Evolutionary conservation across 2,888 invertebrate genomes (phyloP), one percentile per base, ranked within the genome.

Genomic region (Noctua fimbriata): DNA sequence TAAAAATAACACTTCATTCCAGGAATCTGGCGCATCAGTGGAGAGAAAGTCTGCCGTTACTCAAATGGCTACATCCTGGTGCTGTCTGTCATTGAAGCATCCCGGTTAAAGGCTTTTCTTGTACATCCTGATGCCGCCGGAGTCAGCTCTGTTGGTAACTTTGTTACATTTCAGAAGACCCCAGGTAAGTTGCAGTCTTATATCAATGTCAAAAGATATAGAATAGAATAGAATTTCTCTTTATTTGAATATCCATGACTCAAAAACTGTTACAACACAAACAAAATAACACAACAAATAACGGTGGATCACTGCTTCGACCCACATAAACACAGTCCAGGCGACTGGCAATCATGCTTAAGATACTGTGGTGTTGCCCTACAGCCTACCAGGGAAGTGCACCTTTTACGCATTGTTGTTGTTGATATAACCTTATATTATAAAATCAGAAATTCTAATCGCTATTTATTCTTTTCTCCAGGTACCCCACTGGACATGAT

Each of bases 21-120:
- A 97, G 96, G 94, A 63, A 82, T 95, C 21, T 97, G 97, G 97
- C 89, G 89, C 0, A 84, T 97, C 28, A 87, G 84, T 0, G 97
- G 97, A 0, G 96, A 96, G 87, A 97, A 97, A 58, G 88, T 94
- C 0, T 94, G 94, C 73, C 73, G 63, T 0, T 85, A 90, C 1
- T 75, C 78, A 0, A 88, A 93, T 0, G 94, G 94, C 0, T 96
- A 94, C 72, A 83, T 92, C 0, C 83, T 97, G 0, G 96, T 96
- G 0, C 88, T 96, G 1, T 92, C 92, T 5, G n/a, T 91, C 0
- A 78, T 94, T 0, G 96, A 96, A 9, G 92, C 88, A 0, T 83
- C 85, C 0, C 83, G 94, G 0, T 84, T 95, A 47, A 94, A 92
- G 78, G 93, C 93, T 0, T 95, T 96, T 84, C 93, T 97, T 0